Conservation (phyloP, 2,888 invertebrate genomes). For the Parasteatoda lunata region DNA sequence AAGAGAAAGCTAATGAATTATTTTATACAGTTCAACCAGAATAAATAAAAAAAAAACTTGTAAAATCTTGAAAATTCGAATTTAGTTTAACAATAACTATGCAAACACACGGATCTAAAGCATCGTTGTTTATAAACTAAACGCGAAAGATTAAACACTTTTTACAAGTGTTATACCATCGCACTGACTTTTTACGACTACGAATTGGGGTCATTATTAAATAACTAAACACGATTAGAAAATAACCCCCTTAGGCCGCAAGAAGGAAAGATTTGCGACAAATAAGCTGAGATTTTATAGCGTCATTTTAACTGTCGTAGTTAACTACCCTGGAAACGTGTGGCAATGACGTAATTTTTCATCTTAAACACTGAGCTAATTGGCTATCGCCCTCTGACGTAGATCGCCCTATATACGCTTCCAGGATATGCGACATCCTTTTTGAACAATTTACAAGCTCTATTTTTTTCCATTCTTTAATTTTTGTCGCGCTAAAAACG, state of each 20-base stretch:
- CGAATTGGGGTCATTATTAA: conserved; percentile 46
- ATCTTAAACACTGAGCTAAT: conserved; percentile 22
- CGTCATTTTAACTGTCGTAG: conserved; percentile 43
- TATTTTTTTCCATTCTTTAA: conserved; percentile 6
- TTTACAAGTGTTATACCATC: no score
- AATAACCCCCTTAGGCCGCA: conserved; percentile 28
- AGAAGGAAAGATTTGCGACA: conserved; percentile 12
- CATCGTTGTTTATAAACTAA: no score
- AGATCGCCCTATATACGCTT: conserved; percentile 37
- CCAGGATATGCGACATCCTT: conserved; percentile 67
- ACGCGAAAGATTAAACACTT: no score
- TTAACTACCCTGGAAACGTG: conserved; percentile 22
- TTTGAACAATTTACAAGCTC: conserved; percentile 24
- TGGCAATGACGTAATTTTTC: conserved; percentile 55
- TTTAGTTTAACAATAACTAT: no score
- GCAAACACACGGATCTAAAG: no score
- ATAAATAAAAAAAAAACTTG: no score
- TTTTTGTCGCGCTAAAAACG: not conserved
- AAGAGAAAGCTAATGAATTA: no score
- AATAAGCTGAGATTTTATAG: conserved; percentile 45
- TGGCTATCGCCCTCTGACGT: conserved; percentile 51
- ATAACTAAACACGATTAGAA: conserved; percentile 32
- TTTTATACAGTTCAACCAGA: no score
- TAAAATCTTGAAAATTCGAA: no score
- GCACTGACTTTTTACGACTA: conserved; percentile 14